Evolutionary conservation across 2,888 invertebrate genomes (phyloP).

Genomic region (Andrena dorsata): DNA sequence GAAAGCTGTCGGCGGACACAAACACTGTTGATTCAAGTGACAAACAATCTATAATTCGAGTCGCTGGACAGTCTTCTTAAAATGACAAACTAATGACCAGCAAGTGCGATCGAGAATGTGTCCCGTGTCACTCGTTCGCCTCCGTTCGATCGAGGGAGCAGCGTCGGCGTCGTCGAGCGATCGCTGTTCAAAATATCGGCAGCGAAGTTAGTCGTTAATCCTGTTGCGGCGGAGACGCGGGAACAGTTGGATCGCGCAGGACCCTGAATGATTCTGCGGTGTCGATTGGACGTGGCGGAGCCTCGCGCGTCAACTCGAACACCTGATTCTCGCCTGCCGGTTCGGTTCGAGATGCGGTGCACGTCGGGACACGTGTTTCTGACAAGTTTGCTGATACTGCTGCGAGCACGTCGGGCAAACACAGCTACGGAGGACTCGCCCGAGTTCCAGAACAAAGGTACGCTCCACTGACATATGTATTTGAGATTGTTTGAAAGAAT

Average conservation of each 20-base stretch:
- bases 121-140: neutral
- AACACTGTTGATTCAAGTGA: neutral
- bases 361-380: slow-evolving; percentile 80
- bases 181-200: slow-evolving; percentile 28
- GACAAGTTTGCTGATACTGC: slow-evolving; percentile 78
- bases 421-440: slow-evolving; percentile 76
- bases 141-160: slow-evolving; percentile 31
- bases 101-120: slow-evolving; percentile 49
- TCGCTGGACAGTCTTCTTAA: neutral
- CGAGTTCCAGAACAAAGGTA: slow-evolving; percentile 82
- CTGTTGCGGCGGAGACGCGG: neutral
- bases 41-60: neutral
- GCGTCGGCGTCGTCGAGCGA: slow-evolving; percentile 20
- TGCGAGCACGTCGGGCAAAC: slow-evolving; percentile 59
- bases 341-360: slow-evolving; percentile 79
- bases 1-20: neutral
- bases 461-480: neutral
- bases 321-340: slow-evolving; percentile 65
- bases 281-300: slow-evolving; percentile 48
- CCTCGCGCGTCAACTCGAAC: slow-evolving; percentile 70
- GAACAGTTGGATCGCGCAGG: slow-evolving; percentile 44
- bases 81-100: neutral
- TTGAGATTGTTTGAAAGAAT: neutral
- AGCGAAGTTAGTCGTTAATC: slow-evolving; percentile 33
- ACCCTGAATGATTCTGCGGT: slow-evolving; percentile 65